Conservation (phyloP, 2,113 vertebrate species). For the Prunella himalayana region DNA sequence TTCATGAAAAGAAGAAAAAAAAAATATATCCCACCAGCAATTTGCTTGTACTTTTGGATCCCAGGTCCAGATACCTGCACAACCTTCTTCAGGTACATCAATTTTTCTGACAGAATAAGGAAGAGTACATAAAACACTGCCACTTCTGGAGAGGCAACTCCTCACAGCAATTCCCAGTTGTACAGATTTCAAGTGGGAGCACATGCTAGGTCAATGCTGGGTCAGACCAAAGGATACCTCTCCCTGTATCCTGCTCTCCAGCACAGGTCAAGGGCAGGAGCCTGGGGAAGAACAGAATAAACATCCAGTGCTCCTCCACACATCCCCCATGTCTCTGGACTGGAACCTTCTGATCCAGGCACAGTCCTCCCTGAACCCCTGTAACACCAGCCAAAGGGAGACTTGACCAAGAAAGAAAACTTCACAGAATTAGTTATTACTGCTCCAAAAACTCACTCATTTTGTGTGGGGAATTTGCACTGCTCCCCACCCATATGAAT, state of each 20-base stretch:
- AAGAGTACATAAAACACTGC: not conserved
- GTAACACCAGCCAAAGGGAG: not conserved
- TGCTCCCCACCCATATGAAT: not conserved
- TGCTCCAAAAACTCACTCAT: not conserved
- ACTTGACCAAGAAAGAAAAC: not conserved
- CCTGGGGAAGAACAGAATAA: not conserved
- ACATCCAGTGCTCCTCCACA: not conserved
- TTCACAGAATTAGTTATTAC: not conserved
- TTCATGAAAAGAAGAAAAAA: not conserved
- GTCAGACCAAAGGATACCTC: not conserved
- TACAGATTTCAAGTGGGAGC: not conserved
- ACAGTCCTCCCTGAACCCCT: not conserved
- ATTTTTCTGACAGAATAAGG: not conserved
- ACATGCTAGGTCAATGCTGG: not conserved
- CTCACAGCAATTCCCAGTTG: not conserved
- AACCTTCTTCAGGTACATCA: not conserved
- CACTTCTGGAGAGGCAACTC: not conserved
- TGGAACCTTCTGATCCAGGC: not conserved
- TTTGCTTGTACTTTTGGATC: not conserved
- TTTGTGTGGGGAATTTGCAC: not conserved
- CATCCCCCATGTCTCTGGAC: not conserved
- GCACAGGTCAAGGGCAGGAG: not conserved
- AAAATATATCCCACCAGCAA: not conserved
- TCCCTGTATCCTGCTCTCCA: not conserved
- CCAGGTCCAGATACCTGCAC: not conserved